Evolutionary conservation across 2,797 vertebrate genomes (phyloP).

Genomic region (Tenualosa thibaudeaui): DNA sequence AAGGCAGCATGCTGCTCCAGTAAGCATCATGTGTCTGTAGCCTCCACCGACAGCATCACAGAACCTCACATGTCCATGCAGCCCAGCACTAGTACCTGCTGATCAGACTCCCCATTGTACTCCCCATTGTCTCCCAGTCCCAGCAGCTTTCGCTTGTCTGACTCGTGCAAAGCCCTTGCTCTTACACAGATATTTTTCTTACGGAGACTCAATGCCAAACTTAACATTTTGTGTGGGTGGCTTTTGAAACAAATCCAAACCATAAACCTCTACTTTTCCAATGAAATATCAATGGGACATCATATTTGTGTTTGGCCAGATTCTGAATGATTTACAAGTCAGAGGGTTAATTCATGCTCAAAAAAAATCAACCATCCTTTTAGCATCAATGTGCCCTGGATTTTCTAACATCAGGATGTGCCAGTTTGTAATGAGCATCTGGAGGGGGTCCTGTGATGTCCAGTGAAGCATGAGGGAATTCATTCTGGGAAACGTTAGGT

Average conservation of each 20-base stretch:
- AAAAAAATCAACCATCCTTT: neutral
- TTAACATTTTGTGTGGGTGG: neutral
- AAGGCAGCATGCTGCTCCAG: neutral
- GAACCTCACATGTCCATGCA: neutral
- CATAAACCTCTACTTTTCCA: neutral
- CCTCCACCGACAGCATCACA: neutral
- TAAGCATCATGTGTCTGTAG: neutral
- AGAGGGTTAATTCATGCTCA: no score
- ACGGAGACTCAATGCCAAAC: neutral
- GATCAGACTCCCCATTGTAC: neutral
- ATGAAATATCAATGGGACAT: neutral
- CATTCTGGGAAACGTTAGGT: neutral
- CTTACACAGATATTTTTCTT: no score
- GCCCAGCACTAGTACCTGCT: neutral
- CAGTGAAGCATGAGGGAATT: neutral
- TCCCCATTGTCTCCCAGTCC: no score
- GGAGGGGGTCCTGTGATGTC: slow-evolving; percentile 1
- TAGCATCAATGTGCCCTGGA: neutral
- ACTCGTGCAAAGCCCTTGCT: no score
- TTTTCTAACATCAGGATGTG: neutral
- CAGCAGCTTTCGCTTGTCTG: no score
- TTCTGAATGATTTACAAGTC: no score
- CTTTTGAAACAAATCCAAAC: neutral
- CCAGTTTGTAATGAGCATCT: neutral
- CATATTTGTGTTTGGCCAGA: neutral